Evolutionary conservation across 2,888 invertebrate species (phyloP).

Genomic region (Vannuccia rotundouncinata): DNA sequence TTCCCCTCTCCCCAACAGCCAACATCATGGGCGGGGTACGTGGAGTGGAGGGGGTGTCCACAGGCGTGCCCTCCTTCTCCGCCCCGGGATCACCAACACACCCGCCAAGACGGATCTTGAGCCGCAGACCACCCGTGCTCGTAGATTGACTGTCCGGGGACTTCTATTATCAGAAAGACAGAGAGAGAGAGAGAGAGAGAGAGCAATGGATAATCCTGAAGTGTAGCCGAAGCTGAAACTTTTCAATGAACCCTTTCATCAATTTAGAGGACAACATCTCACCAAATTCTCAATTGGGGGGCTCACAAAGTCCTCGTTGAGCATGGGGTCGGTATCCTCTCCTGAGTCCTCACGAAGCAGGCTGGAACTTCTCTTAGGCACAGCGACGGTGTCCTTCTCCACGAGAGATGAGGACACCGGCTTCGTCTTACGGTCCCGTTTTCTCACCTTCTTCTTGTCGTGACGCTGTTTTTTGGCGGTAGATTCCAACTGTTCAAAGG

Average conservation of each 20-base stretch:
- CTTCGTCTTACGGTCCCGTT: background rate
- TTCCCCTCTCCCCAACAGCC: background rate
- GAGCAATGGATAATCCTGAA: no score
- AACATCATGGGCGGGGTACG: background rate
- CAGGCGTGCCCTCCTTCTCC: background rate
- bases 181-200: background rate
- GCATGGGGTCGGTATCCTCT: conserved; percentile 1
- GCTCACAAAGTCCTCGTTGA: background rate
- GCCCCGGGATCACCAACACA: background rate
- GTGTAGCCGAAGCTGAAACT: background rate
- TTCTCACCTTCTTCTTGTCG: background rate
- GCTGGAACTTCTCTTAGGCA: background rate
- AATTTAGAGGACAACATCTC: background rate
- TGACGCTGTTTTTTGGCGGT: background rate
- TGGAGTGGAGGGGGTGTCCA: background rate
- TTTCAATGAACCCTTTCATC: background rate
- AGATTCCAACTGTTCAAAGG: background rate
- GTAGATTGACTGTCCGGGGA: background rate
- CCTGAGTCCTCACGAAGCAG: background rate
- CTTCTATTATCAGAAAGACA: no score
- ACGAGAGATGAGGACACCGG: background rate
- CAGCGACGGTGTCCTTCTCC: background rate
- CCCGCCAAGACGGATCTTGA: background rate
- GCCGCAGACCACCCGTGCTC: background rate
- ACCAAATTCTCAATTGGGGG: background rate